phyloP scores from a whole-genome alignment of 1,140 invertebrate species.

The Tetramorium alpestre region DNA sequence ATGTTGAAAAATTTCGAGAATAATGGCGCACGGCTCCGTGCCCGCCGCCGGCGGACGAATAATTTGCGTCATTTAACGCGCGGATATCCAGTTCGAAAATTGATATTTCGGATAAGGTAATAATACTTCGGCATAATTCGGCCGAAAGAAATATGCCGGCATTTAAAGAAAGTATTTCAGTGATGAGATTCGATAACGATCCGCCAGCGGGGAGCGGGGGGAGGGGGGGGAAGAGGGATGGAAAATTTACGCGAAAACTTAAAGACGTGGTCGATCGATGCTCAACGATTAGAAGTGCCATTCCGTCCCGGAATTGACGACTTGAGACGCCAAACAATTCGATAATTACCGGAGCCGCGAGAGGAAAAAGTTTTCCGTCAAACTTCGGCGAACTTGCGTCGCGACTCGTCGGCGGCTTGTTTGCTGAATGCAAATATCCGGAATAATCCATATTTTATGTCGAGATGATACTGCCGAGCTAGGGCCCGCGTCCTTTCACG shows the following conservation, averaged over 20 bases:
- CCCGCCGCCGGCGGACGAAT: not conserved
- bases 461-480: constrained; percentile 78
- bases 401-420: constrained; percentile 78
- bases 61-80: constrained; percentile 23
- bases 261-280: not conserved
- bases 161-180: not conserved
- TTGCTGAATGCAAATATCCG: constrained; percentile 84
- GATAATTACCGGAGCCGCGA: constrained; percentile 67
- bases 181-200: not conserved
- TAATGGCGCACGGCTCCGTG: constrained; percentile 17
- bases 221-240: not conserved
- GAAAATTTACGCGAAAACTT: not conserved
- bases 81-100: not conserved
- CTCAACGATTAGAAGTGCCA: constrained; percentile 38
- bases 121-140: not conserved
- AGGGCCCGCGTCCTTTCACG: constrained; percentile 58
- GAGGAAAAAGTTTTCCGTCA: constrained; percentile 64
- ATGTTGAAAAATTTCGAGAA: constrained; percentile 54
- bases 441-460: constrained; percentile 85
- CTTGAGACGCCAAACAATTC: constrained; percentile 65
- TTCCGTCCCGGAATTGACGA: constrained; percentile 53
- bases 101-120: not conserved
- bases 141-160: not conserved
- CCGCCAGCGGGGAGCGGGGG: too few relatives aligned
- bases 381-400: constrained; percentile 49